These are phyloP conservation scores for Camponotus fellah DNA, from an alignment of 2,888 invertebrate species.

Conservation along the genomic window DNA sequence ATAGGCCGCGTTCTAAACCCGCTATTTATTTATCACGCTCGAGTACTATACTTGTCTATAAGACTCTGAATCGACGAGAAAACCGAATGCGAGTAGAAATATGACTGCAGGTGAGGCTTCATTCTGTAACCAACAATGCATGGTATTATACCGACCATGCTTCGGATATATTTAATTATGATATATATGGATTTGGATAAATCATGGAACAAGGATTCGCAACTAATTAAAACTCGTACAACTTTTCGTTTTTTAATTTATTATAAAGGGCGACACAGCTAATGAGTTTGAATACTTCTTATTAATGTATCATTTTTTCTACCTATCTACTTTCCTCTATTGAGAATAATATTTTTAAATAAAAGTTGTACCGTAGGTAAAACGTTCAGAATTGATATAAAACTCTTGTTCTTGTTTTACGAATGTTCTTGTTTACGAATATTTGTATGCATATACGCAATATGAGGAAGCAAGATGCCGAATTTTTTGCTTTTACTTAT, in stretches of 20 bases:
- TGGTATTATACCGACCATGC: conserved; percentile 61
- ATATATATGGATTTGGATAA: background rate
- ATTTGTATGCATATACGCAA: conserved; percentile 12
- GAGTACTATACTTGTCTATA: conserved; percentile 73
- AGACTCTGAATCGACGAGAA: conserved; percentile 80
- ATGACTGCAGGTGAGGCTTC: conserved; percentile 85
- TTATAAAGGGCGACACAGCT: background rate
- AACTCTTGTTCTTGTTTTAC: background rate
- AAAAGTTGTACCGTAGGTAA: background rate
- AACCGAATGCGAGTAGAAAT: conserved; percentile 82
- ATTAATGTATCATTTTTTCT: conserved; percentile 12
- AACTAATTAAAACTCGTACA: conserved; percentile 10
- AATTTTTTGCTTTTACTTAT: background rate
- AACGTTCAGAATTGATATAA: conserved; percentile 7
- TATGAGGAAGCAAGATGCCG: conserved; percentile 3
- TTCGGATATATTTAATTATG: conserved; percentile 41
- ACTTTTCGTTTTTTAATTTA: background rate
- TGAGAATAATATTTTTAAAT: background rate
- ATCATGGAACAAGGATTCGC: background rate
- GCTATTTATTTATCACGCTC: conserved; percentile 72
- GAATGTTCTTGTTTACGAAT: no score
- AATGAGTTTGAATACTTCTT: conserved; percentile 6
- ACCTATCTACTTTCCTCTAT: background rate
- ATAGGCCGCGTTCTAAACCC: conserved; percentile 85
- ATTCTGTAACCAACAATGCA: conserved; percentile 79